A percentile compares a stretch with the other conserved stretches of the same genome.
phyloP scores from a whole-genome alignment of 2,113 vertebrate species.

The Proteles cristata region DNA sequence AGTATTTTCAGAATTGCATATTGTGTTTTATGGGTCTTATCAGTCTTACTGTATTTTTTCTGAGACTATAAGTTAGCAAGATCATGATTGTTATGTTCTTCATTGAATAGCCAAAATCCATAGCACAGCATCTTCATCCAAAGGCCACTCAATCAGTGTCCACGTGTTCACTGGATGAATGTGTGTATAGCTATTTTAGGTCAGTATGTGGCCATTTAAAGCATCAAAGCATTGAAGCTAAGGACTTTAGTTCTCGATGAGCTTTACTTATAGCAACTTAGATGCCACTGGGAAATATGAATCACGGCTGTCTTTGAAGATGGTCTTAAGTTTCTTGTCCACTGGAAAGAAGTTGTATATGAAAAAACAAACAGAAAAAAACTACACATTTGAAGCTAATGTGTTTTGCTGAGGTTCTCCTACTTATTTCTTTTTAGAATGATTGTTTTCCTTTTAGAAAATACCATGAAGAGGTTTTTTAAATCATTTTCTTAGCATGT shows the following conservation, averaged over 20 bases:
- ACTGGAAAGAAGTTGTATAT: neutral
- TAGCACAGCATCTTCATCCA: neutral
- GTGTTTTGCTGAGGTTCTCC: neutral
- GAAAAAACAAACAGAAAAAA: neutral
- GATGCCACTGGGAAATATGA: neutral
- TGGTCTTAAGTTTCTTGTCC: neutral
- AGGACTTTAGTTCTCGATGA: neutral
- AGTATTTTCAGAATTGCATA: neutral
- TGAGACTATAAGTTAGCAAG: neutral
- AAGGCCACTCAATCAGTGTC: neutral
- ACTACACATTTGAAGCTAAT: neutral
- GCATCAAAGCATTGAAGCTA: neutral
- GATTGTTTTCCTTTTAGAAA: neutral
- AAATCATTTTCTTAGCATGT: neutral
- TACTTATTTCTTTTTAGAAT: neutral
- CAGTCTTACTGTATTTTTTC: neutral
- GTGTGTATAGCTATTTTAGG: neutral
- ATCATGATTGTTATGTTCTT: neutral
- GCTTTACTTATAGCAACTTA: neutral
- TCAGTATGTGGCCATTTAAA: neutral
- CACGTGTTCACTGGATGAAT: neutral
- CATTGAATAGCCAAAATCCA: neutral
- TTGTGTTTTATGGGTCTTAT: neutral
- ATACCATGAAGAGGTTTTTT: neutral
- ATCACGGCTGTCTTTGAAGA: neutral